Percentiles rank a stretch among this genome's conserved stretches.
These are phyloP conservation scores for Heliconius ethilla DNA, from an alignment of 2,888 invertebrate species.

Conservation along the genomic window DNA sequence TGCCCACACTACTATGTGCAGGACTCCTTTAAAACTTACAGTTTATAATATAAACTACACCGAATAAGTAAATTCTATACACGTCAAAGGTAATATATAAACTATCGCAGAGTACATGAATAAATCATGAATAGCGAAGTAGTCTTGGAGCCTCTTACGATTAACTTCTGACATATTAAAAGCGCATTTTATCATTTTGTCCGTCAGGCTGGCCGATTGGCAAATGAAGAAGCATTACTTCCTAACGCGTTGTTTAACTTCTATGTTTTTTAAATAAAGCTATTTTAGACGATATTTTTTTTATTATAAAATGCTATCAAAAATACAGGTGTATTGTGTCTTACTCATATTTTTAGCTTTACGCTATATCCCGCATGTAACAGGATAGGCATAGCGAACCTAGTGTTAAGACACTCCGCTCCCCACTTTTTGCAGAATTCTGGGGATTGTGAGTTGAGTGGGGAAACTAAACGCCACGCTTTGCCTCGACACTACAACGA, in stretches of 20 bases:
- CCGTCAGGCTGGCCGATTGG: slow-evolving; percentile 31
- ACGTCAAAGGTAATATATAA: slow-evolving; percentile 25
- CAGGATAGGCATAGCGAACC: no score
- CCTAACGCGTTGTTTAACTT: slow-evolving; percentile 11
- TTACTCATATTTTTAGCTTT: no score
- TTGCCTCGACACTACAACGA: no score
- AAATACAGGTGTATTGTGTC: no score
- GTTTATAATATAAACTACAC: neutral
- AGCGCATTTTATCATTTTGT: slow-evolving; percentile 38
- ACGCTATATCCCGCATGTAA: no score
- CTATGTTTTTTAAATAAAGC: neutral
- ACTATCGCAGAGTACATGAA: slow-evolving; percentile 26
- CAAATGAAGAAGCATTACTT: slow-evolving; percentile 38
- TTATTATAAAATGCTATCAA: neutral
- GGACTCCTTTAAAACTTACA: neutral
- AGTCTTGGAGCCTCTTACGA: slow-evolving; percentile 36
- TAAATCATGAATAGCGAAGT: slow-evolving; percentile 33
- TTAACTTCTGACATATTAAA: slow-evolving; percentile 42
- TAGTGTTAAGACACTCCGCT: no score
- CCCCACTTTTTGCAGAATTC: no score
- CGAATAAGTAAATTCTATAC: neutral
- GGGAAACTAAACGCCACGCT: no score
- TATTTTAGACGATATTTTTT: neutral
- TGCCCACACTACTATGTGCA: neutral
- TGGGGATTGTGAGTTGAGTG: no score